Conservation (phyloP, 2,797 vertebrate species). For the Gorsachius magnificus region DNA sequence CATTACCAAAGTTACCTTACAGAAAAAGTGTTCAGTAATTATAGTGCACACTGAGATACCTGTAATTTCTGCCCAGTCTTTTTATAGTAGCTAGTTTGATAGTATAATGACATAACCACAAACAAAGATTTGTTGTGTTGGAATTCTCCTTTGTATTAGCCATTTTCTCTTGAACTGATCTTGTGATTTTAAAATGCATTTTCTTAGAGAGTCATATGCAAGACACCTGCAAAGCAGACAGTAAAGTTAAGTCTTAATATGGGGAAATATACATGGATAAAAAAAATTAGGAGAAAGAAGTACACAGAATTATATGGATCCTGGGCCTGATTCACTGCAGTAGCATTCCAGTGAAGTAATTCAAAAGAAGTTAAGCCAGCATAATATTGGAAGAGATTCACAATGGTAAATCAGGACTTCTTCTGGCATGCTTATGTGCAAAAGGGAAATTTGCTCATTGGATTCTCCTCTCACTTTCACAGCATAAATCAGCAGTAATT, state of each 20-base stretch:
- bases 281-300: background rate
- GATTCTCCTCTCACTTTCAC: slow-evolving; percentile 28
- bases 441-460: slow-evolving; percentile 37
- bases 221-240: background rate
- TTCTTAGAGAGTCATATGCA: background rate
- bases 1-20: background rate
- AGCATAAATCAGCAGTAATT: slow-evolving; percentile 50
- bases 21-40: slow-evolving; percentile 24
- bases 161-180: background rate
- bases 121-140: background rate
- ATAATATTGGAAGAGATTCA: slow-evolving; percentile 27
- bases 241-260: background rate
- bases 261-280: background rate
- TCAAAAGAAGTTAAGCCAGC: slow-evolving; percentile 49
- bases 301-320: background rate
- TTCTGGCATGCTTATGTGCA: slow-evolving; percentile 11
- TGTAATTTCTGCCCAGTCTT: background rate
- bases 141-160: background rate
- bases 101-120: background rate
- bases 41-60: background rate
- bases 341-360: slow-evolving; percentile 32
- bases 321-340: slow-evolving; percentile 8
- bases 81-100: slow-evolving; percentile 3
- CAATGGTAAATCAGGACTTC: slow-evolving; percentile 34
- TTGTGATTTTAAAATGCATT: background rate